These are phyloP conservation scores for Xiphias gladius DNA, from an alignment of 2,113 vertebrate genomes.

Conservation along the genomic window DNA sequence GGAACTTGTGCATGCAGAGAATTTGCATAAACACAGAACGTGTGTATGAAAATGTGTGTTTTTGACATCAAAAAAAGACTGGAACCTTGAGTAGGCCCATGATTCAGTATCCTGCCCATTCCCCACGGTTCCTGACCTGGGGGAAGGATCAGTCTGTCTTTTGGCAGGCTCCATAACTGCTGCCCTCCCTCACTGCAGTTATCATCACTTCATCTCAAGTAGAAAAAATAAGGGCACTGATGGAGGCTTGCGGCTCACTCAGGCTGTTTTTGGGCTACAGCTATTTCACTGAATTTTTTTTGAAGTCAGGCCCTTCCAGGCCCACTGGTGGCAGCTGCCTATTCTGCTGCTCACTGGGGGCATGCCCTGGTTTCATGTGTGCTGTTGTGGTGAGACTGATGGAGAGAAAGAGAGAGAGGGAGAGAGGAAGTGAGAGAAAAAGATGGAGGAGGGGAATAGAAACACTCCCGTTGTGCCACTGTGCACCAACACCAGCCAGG, in stretches of 20 bases:
- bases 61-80: constrained; percentile 66
- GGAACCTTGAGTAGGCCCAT: constrained; percentile 62
- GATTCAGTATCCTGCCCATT: constrained; percentile 71
- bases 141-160: constrained; percentile 72
- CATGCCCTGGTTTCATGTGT: constrained; percentile 86
- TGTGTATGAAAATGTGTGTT: constrained; percentile 70
- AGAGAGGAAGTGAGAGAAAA: constrained; percentile 44
- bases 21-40: constrained; percentile 63
- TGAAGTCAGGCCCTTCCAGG: constrained; percentile 81
- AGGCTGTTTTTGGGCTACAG: constrained; percentile 79
- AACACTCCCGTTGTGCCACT: constrained; percentile 76
- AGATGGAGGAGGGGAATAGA: constrained; percentile 71
- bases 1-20: constrained; percentile 37
- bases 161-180: constrained; percentile 67
- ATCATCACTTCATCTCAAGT: constrained; percentile 76
- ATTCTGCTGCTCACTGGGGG: constrained; percentile 83
- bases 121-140: constrained; percentile 70
- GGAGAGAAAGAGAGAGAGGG: constrained; percentile 55
- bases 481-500: constrained; percentile 75
- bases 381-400: constrained; percentile 75
- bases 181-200: constrained; percentile 67
- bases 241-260: constrained; percentile 60
- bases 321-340: constrained; percentile 80
- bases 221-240: constrained; percentile 72
- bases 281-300: constrained; percentile 79